Conservation (phyloP, 2,113 vertebrate species). For the Python bivittatus region DNA sequence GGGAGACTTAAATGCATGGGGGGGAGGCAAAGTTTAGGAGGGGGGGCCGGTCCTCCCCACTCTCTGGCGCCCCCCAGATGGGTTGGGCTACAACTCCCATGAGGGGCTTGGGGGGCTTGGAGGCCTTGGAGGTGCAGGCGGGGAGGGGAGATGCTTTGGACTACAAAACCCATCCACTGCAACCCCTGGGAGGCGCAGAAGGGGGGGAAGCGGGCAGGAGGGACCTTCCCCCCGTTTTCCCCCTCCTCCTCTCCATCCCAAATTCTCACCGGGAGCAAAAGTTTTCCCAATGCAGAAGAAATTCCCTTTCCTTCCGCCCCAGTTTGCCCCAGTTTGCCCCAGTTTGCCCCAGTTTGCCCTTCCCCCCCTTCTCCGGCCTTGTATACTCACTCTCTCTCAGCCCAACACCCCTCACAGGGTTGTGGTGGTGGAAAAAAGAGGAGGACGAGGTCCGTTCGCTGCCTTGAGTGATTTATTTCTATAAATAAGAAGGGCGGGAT, state of each 20-base stretch:
- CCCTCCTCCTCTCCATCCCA: no score
- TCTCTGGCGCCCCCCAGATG: not conserved
- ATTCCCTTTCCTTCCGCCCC: no score
- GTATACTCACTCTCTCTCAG: no score
- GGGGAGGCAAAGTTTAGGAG: not conserved
- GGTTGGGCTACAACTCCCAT: not conserved
- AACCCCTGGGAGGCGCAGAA: not conserved
- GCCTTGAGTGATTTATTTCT: no score
- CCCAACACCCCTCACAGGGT: no score
- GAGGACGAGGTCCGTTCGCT: no score
- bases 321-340: not conserved
- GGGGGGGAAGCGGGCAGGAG: no score
- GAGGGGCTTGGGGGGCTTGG: not conserved
- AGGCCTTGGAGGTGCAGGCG: not conserved
- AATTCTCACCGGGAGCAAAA: no score
- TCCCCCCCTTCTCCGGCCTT: not conserved
- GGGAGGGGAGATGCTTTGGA: not conserved
- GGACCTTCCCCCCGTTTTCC: no score
- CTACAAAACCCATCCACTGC: not conserved
- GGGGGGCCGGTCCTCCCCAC: not conserved
- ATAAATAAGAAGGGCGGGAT: no score
- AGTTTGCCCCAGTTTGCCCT: not conserved
- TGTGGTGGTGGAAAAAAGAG: no score
- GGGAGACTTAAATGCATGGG: constrained; percentile 53
- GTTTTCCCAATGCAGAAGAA: no score